These are phyloP conservation scores for Rhinogobio ventralis DNA, from an alignment of 2,797 vertebrate species.

Conservation along the genomic window DNA sequence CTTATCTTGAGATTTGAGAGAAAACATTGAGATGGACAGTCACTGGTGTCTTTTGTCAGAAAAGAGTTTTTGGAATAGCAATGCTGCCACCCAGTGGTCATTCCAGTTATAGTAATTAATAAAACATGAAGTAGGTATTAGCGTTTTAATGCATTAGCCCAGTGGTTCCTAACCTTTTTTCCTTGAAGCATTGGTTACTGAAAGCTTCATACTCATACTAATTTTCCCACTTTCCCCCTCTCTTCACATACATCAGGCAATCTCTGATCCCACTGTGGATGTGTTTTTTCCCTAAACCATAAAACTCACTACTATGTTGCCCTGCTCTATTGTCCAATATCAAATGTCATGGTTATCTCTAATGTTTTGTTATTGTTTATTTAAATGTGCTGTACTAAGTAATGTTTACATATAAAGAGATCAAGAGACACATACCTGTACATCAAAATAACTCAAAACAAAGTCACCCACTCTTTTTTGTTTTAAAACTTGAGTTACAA, in stretches of 20 bases:
- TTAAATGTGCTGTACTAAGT: neutral
- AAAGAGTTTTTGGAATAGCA: slow-evolving; percentile 39
- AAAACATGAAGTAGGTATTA: neutral
- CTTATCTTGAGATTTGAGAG: neutral
- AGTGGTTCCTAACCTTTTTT: neutral
- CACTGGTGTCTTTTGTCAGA: no score
- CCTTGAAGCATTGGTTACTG: neutral
- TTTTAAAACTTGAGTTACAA: neutral
- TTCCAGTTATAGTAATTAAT: neutral
- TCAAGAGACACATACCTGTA: slow-evolving; percentile 38
- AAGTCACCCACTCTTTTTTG: slow-evolving; percentile 2
- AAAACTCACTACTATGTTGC: neutral
- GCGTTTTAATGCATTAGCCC: neutral
- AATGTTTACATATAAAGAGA: slow-evolving; percentile 15
- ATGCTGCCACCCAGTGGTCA: slow-evolving; percentile 61
- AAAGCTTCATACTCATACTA: neutral
- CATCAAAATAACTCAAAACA: slow-evolving; percentile 8
- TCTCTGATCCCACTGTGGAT: neutral
- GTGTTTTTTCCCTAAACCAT: neutral
- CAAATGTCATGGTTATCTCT: neutral
- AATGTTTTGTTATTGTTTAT: neutral
- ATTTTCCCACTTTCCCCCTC: neutral
- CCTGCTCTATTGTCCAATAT: neutral
- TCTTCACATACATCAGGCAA: neutral
- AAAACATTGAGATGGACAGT: neutral